phyloP scores from a whole-genome alignment of 2,113 vertebrate species.

The Globicephala melas region DNA sequence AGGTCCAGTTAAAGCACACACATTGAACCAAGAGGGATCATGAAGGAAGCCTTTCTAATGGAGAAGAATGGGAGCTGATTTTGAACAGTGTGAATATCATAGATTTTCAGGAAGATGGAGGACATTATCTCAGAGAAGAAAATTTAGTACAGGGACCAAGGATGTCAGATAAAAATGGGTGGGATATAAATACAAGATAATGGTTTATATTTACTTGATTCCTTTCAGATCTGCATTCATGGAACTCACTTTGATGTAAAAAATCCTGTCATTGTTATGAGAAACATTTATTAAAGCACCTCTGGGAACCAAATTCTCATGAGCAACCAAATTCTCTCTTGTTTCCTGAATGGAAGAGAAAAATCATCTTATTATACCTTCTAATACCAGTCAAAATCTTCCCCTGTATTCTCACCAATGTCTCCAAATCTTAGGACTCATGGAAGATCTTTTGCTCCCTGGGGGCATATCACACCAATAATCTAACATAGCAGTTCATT shows the following conservation, averaged over 20 bases:
- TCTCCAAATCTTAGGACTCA: background rate
- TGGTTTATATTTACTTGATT: background rate
- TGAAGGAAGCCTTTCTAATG: background rate
- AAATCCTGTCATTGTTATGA: background rate
- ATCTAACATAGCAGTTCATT: background rate
- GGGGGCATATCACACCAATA: background rate
- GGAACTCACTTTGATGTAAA: background rate
- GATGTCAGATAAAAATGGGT: background rate
- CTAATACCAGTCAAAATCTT: background rate
- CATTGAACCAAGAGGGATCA: background rate
- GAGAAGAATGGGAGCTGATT: background rate
- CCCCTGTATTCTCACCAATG: background rate
- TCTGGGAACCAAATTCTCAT: background rate
- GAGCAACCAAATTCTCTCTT: background rate
- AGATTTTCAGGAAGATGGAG: background rate
- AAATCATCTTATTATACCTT: background rate
- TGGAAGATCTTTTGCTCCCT: background rate
- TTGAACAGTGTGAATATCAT: background rate
- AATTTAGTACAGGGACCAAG: background rate
- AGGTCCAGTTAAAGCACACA: background rate
- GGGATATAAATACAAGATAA: background rate
- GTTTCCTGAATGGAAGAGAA: background rate
- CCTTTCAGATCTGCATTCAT: background rate
- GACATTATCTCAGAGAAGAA: background rate
- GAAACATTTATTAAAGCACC: background rate